phyloP scores from a whole-genome alignment of 2,113 vertebrate genomes.

The Spheniscus mendiculus region DNA sequence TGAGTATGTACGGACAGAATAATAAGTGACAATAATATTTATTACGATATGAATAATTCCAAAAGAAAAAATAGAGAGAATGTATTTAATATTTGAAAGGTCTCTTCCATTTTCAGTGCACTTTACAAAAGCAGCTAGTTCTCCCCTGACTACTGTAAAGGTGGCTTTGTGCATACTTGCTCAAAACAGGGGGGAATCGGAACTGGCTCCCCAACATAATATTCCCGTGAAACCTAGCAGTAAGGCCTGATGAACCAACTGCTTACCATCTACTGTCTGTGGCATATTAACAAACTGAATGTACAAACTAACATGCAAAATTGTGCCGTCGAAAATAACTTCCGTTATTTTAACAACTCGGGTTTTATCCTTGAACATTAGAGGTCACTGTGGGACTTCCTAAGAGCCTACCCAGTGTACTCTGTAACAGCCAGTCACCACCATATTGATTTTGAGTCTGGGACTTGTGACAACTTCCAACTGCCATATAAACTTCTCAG shows the following conservation, averaged over 20 bases:
- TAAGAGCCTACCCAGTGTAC: background rate
- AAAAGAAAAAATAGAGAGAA: background rate
- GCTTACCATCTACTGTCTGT: background rate
- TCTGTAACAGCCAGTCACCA: background rate
- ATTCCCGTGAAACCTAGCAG: background rate
- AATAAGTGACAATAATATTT: background rate
- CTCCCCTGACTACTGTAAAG: background rate
- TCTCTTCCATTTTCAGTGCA: background rate
- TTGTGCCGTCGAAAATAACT: background rate
- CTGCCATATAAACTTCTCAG: background rate
- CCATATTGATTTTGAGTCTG: background rate
- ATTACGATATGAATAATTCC: background rate
- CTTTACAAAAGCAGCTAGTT: background rate
- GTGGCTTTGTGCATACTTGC: background rate
- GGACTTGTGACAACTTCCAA: background rate
- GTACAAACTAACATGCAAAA: background rate
- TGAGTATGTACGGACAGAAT: background rate
- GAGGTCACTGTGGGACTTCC: conserved; percentile 28
- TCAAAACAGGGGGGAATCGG: background rate
- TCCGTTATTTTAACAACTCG: background rate
- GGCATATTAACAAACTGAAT: background rate
- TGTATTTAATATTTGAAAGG: background rate
- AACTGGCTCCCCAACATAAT: background rate
- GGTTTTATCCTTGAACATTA: conserved; percentile 26
- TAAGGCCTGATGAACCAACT: background rate